Conservation (phyloP, 2,888 invertebrate species). For the Drosophila trichaetosa region DNA sequence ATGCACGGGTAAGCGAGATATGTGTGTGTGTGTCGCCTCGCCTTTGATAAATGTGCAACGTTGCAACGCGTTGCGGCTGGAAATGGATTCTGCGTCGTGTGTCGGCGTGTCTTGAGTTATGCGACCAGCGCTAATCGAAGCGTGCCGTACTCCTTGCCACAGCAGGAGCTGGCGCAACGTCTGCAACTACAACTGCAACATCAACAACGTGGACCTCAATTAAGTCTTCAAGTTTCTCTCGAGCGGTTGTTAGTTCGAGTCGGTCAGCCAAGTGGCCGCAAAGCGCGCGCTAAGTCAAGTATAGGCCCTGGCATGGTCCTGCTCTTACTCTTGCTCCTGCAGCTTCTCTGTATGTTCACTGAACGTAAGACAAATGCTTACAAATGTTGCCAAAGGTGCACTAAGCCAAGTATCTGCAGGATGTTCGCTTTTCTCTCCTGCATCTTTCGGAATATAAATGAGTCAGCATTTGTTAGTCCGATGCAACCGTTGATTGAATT, state of each 20-base stretch:
- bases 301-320: slow-evolving; percentile 24
- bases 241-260: slow-evolving; percentile 49
- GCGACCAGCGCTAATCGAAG: slow-evolving; percentile 46
- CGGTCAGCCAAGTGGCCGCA: slow-evolving; percentile 52
- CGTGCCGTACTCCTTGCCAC: background rate
- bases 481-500: slow-evolving; percentile 58
- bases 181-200: slow-evolving; percentile 17
- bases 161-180: background rate
- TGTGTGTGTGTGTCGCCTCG: slow-evolving; percentile 31
- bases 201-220: slow-evolving; percentile 52
- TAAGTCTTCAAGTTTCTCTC: slow-evolving; percentile 47
- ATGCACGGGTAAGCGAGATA: slow-evolving; percentile 43
- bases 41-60: slow-evolving; percentile 63
- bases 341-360: background rate
- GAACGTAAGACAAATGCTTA: slow-evolving; percentile 52
- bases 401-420: slow-evolving; percentile 43
- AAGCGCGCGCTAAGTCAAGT: slow-evolving; percentile 59
- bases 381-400: slow-evolving; percentile 45
- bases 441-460: slow-evolving; percentile 65
- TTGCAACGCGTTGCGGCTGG: slow-evolving; percentile 31
- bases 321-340: slow-evolving; percentile 8
- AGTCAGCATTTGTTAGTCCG: slow-evolving; percentile 70
- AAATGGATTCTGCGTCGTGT: slow-evolving; percentile 58
- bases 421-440: slow-evolving; percentile 28
- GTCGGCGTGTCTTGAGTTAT: slow-evolving; percentile 57